A percentile compares a stretch with the other conserved stretches of the same genome.
phyloP scores from a whole-genome alignment of 2,797 vertebrate species.

The Serranus cabrilla region DNA sequence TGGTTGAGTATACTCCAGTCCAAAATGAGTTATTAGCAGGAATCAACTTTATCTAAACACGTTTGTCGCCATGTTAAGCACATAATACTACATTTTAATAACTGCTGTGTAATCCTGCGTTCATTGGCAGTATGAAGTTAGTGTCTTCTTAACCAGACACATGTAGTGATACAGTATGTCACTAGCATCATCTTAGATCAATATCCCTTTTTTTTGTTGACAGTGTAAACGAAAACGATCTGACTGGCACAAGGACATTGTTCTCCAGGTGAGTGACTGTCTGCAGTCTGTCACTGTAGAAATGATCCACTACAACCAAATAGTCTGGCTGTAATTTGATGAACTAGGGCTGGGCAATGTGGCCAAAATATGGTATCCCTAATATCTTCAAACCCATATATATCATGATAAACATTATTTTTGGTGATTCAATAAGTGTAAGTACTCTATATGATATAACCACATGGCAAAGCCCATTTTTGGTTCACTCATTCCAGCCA shows the following conservation, averaged over 20 bases:
- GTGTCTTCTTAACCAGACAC: not conserved
- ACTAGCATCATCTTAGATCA: constrained; percentile 9
- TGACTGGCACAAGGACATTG: constrained; percentile 50
- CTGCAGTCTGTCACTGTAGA: not conserved
- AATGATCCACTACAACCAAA: not conserved
- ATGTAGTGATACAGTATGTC: not conserved
- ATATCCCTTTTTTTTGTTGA: constrained; percentile 47
- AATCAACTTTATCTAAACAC: not conserved
- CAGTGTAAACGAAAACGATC: constrained; percentile 71
- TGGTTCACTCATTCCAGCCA: too few species aligned
- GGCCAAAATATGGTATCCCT: too few species aligned
- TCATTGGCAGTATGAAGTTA: not conserved
- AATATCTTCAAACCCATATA: too few species aligned
- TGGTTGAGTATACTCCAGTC: too few species aligned
- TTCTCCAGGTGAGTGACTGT: constrained; percentile 70
- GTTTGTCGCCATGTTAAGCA: not conserved
- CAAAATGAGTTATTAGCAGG: too few species aligned
- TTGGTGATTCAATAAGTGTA: too few species aligned
- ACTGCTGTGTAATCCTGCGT: not conserved
- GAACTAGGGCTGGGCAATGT: too few species aligned
- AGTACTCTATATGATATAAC: too few species aligned
- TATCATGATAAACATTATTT: too few species aligned
- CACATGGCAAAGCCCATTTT: too few species aligned
- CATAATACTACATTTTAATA: not conserved
- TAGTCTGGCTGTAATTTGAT: not conserved